Conservation (phyloP, 2,113 vertebrate species). For the Pteronura brasiliensis region DNA sequence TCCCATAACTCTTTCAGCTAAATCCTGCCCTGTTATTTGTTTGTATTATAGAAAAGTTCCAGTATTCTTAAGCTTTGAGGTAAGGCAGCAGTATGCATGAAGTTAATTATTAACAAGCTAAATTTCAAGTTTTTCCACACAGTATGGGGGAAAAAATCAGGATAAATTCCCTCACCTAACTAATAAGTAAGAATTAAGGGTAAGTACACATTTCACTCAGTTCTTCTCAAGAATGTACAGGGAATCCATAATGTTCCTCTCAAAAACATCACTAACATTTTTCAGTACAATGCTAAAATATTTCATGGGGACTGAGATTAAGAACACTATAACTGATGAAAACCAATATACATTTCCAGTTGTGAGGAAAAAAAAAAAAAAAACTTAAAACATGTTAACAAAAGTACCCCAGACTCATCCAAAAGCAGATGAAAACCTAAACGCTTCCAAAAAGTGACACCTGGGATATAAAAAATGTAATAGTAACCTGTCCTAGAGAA, state of each 20-base stretch:
- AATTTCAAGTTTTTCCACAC: conserved; percentile 30
- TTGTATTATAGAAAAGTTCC: conserved; percentile 21
- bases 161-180: neutral
- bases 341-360: neutral
- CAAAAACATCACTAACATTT: neutral
- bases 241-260: neutral
- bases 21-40: neutral
- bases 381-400: conserved; percentile 18
- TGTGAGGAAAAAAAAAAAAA: conserved; percentile 4
- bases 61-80: conserved; percentile 29
- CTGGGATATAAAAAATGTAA: neutral
- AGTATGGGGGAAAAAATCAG: neutral
- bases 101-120: conserved; percentile 52
- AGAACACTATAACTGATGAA: conserved; percentile 26
- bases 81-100: neutral
- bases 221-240: conserved; percentile 4
- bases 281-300: conserved; percentile 23
- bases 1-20: neutral
- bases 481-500: neutral
- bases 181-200: neutral
- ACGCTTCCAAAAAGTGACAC: neutral
- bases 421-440: conserved; percentile 13
- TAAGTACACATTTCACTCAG: neutral
- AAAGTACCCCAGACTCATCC: neutral
- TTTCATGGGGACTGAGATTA: neutral